Evolutionary conservation across 2,113 vertebrate species (phyloP), one percentile per base, ranked within the genome.

Genomic region (Hydrolagus affinis): DNA sequence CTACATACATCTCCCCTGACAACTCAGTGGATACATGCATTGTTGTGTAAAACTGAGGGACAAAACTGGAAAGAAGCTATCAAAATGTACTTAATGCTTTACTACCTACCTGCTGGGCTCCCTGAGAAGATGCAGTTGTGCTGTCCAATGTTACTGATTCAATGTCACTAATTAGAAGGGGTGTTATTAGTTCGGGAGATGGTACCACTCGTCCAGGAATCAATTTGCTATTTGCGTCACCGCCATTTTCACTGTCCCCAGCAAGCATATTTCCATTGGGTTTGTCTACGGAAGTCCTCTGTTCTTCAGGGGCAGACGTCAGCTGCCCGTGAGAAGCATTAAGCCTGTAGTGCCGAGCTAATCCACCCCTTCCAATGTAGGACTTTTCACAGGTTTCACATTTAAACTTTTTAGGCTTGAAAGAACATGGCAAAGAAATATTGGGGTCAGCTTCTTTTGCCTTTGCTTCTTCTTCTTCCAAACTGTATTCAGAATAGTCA

Each of bases 401-500:
- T 86, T 93, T 93, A 87, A 97, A 97, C 0, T 87, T 89, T 70
- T 93, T 95, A 85, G 95, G 95, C 87, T 93, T 95, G 87, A 96
- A 91, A 85, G 93, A 92, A 80, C 94, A 94, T 71, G 85, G 88
- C 19, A 90, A 86, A 15, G 86, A 30, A 78, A 69, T 87, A 21
- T 92, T 91, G 57, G 89, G 88, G 0, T 6, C 85, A 85, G 87
- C 91, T 0, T 70, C 76, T 89, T 0, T 87, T 91, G 14, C 90
- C 93, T 4, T 89, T 90, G 11, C 90, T 57, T 94, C 94, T 2
- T 98, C 97, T 0, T 99, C 98, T 87, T 97, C 98, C 88, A 94
- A 89, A 0, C 95, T 98, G 86, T 97, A 92, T 86, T 99, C 98
- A 0, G 95, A 95, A 85, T 98, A 99, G 87, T 99, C 98, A n/a